These are phyloP conservation scores for Andrena dorsata DNA, from an alignment of 2,888 invertebrate genomes.

Conservation along the genomic window DNA sequence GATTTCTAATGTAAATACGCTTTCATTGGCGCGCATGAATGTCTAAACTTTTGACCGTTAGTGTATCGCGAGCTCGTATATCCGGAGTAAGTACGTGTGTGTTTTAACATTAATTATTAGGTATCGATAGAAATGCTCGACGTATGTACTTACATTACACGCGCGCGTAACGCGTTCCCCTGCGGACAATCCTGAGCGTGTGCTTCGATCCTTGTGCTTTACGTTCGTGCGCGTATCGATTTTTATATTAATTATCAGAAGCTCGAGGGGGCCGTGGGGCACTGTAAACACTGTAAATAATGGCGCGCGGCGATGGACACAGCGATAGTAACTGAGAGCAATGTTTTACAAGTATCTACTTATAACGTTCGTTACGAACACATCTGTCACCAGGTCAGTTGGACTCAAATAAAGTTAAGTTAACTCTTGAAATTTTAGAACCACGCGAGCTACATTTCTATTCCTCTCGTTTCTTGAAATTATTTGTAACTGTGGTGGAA, in stretches of 20 bases:
- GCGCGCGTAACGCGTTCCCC: conserved; percentile 22
- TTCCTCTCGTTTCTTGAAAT: no score
- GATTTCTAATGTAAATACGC: background rate
- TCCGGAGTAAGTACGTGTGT: background rate
- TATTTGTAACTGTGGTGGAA: no score
- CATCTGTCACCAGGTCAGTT: background rate
- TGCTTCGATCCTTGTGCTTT: conserved; percentile 30
- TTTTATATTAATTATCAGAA: conserved; percentile 52
- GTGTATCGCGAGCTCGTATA: background rate
- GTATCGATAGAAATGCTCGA: conserved; percentile 43
- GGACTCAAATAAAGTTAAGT: no score
- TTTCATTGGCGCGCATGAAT: background rate
- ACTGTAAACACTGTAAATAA: conserved; percentile 50
- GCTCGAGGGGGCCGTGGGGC: conserved; percentile 2
- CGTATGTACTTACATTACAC: conserved; percentile 4
- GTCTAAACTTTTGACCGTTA: conserved; percentile 8
- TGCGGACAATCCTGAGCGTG: conserved; percentile 20
- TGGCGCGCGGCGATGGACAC: conserved; percentile 32
- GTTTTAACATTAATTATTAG: conserved; percentile 47
- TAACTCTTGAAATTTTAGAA: no score
- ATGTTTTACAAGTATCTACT: conserved; percentile 20
- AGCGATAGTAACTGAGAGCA: conserved; percentile 28
- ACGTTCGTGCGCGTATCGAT: conserved; percentile 41
- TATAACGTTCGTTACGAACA: background rate
- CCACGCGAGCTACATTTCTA: no score